Conservation (phyloP, 2,888 invertebrate species). For the Apomyelois bistriatella region DNA sequence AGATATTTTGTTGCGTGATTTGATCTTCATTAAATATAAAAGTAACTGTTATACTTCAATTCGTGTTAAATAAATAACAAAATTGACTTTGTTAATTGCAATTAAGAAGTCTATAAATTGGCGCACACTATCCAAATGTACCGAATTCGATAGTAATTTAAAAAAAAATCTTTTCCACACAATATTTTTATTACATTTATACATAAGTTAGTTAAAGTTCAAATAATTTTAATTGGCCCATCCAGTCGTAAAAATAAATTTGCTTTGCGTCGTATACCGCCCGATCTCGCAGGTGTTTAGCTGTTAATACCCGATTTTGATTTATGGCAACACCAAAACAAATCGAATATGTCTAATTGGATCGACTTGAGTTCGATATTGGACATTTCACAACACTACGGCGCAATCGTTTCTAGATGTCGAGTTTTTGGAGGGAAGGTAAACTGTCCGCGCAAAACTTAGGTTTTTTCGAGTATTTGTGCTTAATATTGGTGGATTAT, state of each 20-base stretch:
- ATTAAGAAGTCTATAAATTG: slow-evolving; percentile 5
- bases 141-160: slow-evolving; percentile 4
- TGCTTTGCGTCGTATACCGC: slow-evolving; percentile 15
- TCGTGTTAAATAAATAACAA: not conserved
- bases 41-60: not conserved
- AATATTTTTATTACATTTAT: slow-evolving; percentile 10
- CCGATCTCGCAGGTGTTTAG: slow-evolving; percentile 41
- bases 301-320: slow-evolving; percentile 40
- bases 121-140: slow-evolving; percentile 6
- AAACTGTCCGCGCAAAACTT: too few relatives aligned
- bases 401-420: not conserved
- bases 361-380: slow-evolving; percentile 37
- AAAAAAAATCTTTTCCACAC: slow-evolving; percentile 13
- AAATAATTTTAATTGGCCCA: slow-evolving; percentile 10
- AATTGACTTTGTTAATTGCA: slow-evolving; percentile 3
- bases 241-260: slow-evolving; percentile 9
- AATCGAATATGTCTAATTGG: slow-evolving; percentile 61
- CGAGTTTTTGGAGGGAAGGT: not conserved
- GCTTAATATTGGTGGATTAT: too few relatives aligned
- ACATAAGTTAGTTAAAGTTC: slow-evolving; percentile 13
- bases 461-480: too few relatives aligned
- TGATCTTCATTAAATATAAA: too few relatives aligned
- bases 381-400: slow-evolving; percentile 42
- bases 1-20: too few relatives aligned
- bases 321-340: slow-evolving; percentile 66